Evolutionary conservation across 2,113 vertebrate species (phyloP).

Genomic region (Lepus americanus): DNA sequence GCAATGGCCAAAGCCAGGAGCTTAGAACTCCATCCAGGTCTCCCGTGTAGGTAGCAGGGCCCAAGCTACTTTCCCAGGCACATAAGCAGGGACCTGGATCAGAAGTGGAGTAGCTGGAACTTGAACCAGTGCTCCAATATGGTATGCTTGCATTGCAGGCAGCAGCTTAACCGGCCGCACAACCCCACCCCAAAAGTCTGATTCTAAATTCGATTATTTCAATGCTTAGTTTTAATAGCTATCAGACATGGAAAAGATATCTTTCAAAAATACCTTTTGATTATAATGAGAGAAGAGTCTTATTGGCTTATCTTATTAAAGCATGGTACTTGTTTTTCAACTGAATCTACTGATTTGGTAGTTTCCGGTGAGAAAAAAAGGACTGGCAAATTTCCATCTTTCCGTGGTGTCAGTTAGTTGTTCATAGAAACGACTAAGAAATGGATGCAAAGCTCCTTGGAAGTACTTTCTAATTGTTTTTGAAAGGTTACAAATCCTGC

Average conservation of each 20-base stretch:
- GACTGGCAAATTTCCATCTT: background rate
- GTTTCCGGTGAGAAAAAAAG: background rate
- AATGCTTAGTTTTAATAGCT: background rate
- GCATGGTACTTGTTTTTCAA: background rate
- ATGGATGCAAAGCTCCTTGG: background rate
- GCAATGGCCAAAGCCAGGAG: too few species aligned
- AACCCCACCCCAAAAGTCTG: background rate
- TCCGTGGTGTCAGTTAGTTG: background rate
- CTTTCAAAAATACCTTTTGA: background rate
- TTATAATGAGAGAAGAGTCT: background rate
- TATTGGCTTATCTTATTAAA: background rate
- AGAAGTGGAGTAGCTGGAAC: too few species aligned
- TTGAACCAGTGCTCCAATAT: too few species aligned
- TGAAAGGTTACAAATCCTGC: background rate
- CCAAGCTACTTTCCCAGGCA: too few species aligned
- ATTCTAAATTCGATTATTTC: background rate
- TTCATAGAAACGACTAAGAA: background rate
- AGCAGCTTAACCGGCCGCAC: too few species aligned
- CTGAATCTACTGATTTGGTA: background rate
- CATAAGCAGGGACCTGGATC: too few species aligned
- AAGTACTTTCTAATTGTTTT: background rate
- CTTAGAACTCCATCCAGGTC: too few species aligned
- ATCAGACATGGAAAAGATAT: background rate
- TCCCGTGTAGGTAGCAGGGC: too few species aligned
- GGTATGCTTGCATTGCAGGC: too few species aligned